Evolutionary conservation across 2,113 vertebrate genomes (phyloP), one percentile per base, ranked within the genome.

Genomic region (Nothocercus julius): DNA sequence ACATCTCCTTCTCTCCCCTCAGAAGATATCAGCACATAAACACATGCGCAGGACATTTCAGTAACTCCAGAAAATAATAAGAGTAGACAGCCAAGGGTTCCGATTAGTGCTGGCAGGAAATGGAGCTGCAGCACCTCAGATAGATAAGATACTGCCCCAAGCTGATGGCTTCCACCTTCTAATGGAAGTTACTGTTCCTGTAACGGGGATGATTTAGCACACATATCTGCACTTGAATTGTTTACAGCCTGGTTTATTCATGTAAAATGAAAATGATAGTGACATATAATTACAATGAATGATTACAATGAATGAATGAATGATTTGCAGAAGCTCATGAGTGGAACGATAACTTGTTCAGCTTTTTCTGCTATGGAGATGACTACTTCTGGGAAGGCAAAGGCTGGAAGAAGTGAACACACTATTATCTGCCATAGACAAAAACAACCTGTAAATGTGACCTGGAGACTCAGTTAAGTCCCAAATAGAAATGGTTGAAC

Each of bases 141-240:
- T 5, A 17, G 59, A 38, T 42, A 54, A 53, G 44, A 30, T 56
- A 56, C 24, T 56, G 28, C 28, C 27, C 54, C 54, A 56, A 74
- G 59, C 20, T 77, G 74, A 54, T 59, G 51, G 5, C 75, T 89
- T 53, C 38, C 40, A 59, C 9, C 13, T 51, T 77, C 28, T 64
- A 3, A 2, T 67, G 62, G n/a, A 82, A 79, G 34, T 47, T 42
- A 63, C n/a, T 82, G 47, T 6, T 51, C 9, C 28, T 0, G 0
- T 25, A 76, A 12, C 62, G 64, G 40, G 85, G 66, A 54, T 72
- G 28, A 49, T 82, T 85, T 53, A 53, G 36, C 25, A 68, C 9
- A 59, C 6, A 34, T 53, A 58, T 34, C 44, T 87, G 42, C 42
- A 68, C 42, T 36, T 84, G 27, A 81, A 44, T 45, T 61, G 64